Evolutionary conservation across 2,888 invertebrate genomes (phyloP), one percentile per base, ranked within the genome.

Genomic region (Ctena decussata): DNA sequence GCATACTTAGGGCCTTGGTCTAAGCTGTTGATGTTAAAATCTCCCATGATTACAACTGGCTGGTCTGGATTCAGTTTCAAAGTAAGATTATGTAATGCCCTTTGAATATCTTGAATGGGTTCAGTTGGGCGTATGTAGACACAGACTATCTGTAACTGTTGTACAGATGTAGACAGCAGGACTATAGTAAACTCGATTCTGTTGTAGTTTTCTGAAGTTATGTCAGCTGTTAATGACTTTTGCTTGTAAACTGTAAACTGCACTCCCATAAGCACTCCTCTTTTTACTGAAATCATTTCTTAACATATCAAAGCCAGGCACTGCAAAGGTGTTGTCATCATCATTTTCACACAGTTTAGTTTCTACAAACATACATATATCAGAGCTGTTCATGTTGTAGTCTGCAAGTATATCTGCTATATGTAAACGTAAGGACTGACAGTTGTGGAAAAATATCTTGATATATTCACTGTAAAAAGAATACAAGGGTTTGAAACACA

Each of bases 311-410:
- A n/a, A n/a, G n/a, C n/a, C n/a, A n/a, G n/a, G n/a, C n/a, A n/a
- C n/a, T n/a, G n/a, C n/a, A n/a, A n/a, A n/a, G n/a, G n/a, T n/a
- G n/a, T n/a, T n/a, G n/a, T n/a, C n/a, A n/a, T n/a, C n/a, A n/a
- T n/a, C n/a, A n/a, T n/a, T n/a, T n/a, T n/a, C n/a, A n/a, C n/a
- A n/a, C n/a, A n/a, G 21, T 18, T 6, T 60, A 6, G 21, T 60
- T 60, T 80, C 80, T 57, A 35, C 69, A 35, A 60, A 80, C 44
- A 80, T 74, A 18, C 21, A 30, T 30, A 80, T 32, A 60, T 80
- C 73, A 15, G 46, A 35, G 18, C 27, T 72, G 21, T 18, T 65
- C n/a, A 39, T 80, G 46, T 35, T 41, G 30, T 80, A n/a, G n/a
- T n/a, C n/a, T n/a, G n/a, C n/a, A n/a, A n/a, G n/a, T n/a, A n/a